Evolutionary conservation across 2,113 vertebrate genomes (phyloP), one percentile per base, ranked within the genome.

Genomic region (Centropristis striata): DNA sequence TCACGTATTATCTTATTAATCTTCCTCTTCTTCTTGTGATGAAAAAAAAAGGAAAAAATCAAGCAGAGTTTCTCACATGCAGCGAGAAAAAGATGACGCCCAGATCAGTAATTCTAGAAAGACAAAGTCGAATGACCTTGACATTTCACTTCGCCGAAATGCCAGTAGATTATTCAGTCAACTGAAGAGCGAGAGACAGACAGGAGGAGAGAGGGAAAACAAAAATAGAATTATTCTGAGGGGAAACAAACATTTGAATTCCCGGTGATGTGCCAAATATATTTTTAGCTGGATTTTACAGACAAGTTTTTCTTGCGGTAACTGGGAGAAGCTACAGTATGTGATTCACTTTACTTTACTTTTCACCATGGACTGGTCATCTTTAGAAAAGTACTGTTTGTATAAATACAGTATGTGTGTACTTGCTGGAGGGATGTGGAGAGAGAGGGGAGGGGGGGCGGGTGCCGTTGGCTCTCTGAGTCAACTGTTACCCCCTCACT

Each of bases 61-160:
- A 47, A 25, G 5, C 1, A 4, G 23, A 15, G 37, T 42, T 51
- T 74, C 59, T 80, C 51, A 61, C 47, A 67, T 15, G 32, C 27
- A 11, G 32, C 14, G 21, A 47, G 60, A 86, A 68, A 32, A 69
- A 87, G 27, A 80, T 49, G 70, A 81, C 57, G 83, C 51, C 53
- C 61, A 58, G 74, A 93, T 92, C 70, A 61, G 76, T 88, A 74
- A 93, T 88, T 90, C 54, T 13, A 61, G 57, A 39, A 73, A 88
- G 78, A 84, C 84, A 88, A 93, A 88, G 79, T 87, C n/a, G 10
- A 58, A 88, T 87, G 90, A 94, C 93, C 92, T 94, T 95, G 94
- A 90, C 91, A 94, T 95, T 94, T 95, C 74, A 73, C 81, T 86
- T 84, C 13, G 72, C 64, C 47, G 65, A 91, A 94, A 94, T 92